Percentiles rank a stretch among this genome's conserved stretches.
Conservation (phyloP, 2,797 vertebrate genomes). For the Ara ararauna region DNA sequence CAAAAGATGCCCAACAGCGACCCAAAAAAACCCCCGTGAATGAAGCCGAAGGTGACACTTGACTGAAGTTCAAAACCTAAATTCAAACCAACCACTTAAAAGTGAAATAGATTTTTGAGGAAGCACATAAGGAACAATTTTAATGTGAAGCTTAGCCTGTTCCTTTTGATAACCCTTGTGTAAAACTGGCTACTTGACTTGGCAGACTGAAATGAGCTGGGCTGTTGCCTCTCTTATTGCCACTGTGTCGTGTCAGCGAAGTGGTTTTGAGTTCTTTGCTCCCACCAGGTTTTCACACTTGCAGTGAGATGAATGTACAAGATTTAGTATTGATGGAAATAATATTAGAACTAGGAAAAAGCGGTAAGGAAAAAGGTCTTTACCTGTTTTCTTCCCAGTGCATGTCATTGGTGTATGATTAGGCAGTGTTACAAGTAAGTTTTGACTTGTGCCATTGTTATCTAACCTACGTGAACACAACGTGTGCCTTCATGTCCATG, state of each 20-base stretch:
- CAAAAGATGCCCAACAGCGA: not conserved
- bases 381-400: not conserved
- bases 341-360: slow-evolving; percentile 31
- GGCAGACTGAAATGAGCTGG: not conserved
- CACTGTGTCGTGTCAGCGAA: not conserved
- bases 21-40: not conserved
- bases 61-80: not conserved
- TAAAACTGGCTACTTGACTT: not conserved
- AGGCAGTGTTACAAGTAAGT: not conserved
- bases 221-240: not conserved
- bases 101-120: not conserved
- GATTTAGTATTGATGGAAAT: not conserved
- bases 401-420: not conserved
- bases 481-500: slow-evolving; percentile 17
- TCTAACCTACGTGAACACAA: not conserved
- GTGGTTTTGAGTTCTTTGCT: not conserved
- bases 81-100: not conserved
- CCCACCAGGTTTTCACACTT: not conserved
- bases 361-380: not conserved
- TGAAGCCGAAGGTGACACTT: not conserved
- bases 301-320: not conserved
- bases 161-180: not conserved
- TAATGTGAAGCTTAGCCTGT: not conserved
- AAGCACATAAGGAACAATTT: not conserved
- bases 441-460: slow-evolving; percentile 15